Conservation (phyloP, 2,797 vertebrate genomes). For the Mormyrus proboscirostris region DNA sequence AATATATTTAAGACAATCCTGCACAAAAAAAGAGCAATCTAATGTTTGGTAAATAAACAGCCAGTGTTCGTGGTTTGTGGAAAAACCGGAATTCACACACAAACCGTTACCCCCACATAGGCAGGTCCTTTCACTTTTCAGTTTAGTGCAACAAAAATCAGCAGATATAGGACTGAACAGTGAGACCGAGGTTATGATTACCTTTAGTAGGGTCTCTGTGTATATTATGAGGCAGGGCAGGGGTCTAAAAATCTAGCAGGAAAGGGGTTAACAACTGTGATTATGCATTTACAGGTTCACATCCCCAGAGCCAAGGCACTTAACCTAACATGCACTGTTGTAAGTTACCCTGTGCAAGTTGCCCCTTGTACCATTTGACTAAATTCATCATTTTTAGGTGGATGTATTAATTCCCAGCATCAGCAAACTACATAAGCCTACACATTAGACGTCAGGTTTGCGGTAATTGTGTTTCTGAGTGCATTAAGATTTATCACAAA, state of each 20-base stretch:
- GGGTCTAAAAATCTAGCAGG: background rate
- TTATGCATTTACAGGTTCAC: background rate
- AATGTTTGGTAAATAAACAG: conserved; percentile 47
- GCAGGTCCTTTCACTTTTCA: background rate
- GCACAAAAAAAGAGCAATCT: conserved; percentile 36
- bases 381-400: background rate
- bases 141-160: background rate
- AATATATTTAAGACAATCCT: conserved; percentile 65
- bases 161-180: background rate
- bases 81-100: conserved; percentile 21
- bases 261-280: background rate
- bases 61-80: conserved; percentile 34
- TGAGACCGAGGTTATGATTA: background rate
- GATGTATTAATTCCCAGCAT: background rate
- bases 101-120: conserved; percentile 32
- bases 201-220: background rate
- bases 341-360: background rate
- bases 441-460: background rate
- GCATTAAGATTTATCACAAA: background rate
- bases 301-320: background rate
- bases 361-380: background rate
- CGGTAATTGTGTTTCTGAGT: background rate
- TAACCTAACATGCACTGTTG: background rate
- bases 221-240: background rate
- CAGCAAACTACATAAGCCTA: background rate